Evolutionary conservation across 2,888 invertebrate species (phyloP).

Genomic region (Apoda limacodes): DNA sequence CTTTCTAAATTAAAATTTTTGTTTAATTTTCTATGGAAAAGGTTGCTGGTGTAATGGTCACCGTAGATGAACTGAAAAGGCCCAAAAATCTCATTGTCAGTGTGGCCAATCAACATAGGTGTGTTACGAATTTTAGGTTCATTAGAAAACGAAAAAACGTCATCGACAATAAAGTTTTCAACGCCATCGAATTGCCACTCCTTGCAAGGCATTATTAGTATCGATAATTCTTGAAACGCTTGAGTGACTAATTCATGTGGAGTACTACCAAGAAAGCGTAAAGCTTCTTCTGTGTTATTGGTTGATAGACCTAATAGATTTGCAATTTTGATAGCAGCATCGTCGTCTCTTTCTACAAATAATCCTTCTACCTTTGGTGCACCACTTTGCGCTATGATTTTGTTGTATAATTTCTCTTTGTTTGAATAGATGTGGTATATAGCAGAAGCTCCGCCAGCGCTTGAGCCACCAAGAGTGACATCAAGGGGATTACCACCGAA

Average conservation of each 20-base stretch:
- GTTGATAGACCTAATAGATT: conserved; percentile 28
- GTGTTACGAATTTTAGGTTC: conserved; percentile 20
- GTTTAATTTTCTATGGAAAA: neutral
- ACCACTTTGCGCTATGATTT: conserved; percentile 39
- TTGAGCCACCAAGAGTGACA: conserved; percentile 40
- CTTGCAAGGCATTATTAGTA: conserved; percentile 28
- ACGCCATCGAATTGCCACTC: conserved; percentile 28
- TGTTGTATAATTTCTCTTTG: conserved; percentile 31
- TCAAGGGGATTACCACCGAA: conserved; percentile 38
- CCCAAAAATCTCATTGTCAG: conserved; percentile 22
- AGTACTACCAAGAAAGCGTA: conserved; percentile 27
- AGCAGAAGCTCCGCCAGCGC: conserved; percentile 34
- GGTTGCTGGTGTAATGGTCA: neutral
- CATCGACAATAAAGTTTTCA: conserved; percentile 26
- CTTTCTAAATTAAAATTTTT: conserved; percentile 21
- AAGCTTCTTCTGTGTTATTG: conserved; percentile 25
- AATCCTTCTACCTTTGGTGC: conserved; percentile 21
- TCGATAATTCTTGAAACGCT: conserved; percentile 16
- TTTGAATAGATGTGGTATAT: conserved; percentile 32
- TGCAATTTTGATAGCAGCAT: conserved; percentile 28
- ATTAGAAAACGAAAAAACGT: conserved; percentile 24
- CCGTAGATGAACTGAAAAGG: neutral
- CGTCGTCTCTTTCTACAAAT: conserved; percentile 23
- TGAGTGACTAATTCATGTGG: conserved; percentile 28
- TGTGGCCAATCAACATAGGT: conserved; percentile 29